Evolutionary conservation across 1,140 invertebrate genomes (phyloP).

Genomic region (Neodiprion lecontei): DNA sequence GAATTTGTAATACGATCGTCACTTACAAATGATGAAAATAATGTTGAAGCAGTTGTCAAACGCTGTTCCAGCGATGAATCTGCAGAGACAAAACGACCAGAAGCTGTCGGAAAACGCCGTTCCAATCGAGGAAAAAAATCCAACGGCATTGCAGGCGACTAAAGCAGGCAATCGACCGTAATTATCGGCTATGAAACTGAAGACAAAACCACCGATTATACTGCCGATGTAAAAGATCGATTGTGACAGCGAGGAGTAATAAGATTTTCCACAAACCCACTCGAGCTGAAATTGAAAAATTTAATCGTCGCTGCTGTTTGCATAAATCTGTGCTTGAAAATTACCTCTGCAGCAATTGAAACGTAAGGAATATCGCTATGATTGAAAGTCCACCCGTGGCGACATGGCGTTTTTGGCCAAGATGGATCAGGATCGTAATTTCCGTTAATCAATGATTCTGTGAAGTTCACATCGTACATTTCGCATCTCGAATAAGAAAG

Average conservation of each 20-base stretch:
- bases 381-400: conserved; percentile 72
- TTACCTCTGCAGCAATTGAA: conserved; percentile 74
- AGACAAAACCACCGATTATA: conserved; percentile 1
- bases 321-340: not conserved
- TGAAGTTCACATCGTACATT: conserved; percentile 72
- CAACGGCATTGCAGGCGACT: not conserved
- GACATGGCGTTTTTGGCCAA: conserved; percentile 66
- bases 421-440: conserved; percentile 63
- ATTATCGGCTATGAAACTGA: not conserved
- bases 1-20: too few species aligned
- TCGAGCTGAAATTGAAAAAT: conserved; percentile 62
- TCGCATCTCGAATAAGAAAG: conserved; percentile 65
- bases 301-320: not conserved
- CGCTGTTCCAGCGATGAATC: conserved; percentile 4
- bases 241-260: conserved; percentile 60
- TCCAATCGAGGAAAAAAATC: not conserved
- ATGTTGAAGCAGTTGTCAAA: conserved; percentile 7
- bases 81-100: conserved; percentile 7
- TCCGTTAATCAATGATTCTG: conserved; percentile 60
- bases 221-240: not conserved
- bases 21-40: conserved; percentile 61
- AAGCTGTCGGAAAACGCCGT: not conserved
- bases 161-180: not conserved
- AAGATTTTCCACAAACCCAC: conserved; percentile 79
- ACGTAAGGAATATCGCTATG: conserved; percentile 72